Evolutionary conservation across 2,113 vertebrate genomes (phyloP).

Genomic region (Malurus alboscapulatus): DNA sequence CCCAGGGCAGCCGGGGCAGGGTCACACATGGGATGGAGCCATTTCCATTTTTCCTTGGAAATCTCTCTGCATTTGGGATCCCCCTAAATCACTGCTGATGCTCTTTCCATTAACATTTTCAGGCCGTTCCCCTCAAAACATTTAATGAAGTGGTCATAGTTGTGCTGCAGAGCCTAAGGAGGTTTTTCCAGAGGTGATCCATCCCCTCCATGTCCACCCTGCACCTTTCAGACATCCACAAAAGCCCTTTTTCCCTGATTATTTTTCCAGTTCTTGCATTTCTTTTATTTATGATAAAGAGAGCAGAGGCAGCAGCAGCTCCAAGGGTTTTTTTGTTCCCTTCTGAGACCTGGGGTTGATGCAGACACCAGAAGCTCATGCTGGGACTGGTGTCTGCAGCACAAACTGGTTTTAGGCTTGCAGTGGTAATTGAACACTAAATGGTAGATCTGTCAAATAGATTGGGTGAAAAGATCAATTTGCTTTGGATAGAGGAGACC

Average conservation of each 20-base stretch:
- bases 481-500: not conserved
- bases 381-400: not conserved
- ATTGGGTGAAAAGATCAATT: slow-evolving; percentile 21
- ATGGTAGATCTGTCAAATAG: not conserved
- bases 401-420: not conserved
- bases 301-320: not conserved
- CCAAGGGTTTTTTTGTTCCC: not conserved
- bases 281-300: not conserved
- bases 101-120: not conserved
- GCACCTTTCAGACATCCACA: fast-evolving
- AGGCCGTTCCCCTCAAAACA: not conserved
- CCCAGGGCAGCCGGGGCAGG: fast-evolving
- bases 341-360: not conserved
- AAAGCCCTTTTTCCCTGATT: not conserved
- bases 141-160: fast-evolving
- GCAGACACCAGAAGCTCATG: not conserved
- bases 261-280: not conserved
- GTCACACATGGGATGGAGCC: fast-evolving
- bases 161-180: not conserved
- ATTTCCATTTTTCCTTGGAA: not conserved
- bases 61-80: fast-evolving
- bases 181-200: not conserved
- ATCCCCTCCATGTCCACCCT: fast-evolving
- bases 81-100: fast-evolving
- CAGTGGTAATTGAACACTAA: not conserved